Percentiles rank a stretch among this genome's conserved stretches.
phyloP scores from a whole-genome alignment of 2,888 invertebrate genomes.

The Drosophila nr. medialis region DNA sequence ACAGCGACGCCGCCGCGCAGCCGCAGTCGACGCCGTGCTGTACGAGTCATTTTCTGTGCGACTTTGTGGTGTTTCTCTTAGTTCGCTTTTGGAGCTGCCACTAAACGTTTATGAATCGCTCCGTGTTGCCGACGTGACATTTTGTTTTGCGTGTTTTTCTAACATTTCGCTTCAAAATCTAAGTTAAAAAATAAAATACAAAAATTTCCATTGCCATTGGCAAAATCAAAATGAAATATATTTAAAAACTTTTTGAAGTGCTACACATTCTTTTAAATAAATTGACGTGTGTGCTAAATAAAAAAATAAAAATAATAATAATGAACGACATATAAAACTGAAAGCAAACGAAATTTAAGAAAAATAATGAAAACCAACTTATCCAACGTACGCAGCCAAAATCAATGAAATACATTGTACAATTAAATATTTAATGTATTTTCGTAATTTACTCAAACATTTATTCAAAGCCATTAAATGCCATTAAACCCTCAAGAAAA shows the following conservation, averaged over 20 bases:
- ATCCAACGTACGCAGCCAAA: not conserved
- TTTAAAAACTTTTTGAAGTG: constrained; percentile 20
- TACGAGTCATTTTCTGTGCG: constrained; percentile 70
- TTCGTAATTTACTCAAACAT: not conserved
- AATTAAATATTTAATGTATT: constrained; percentile 1
- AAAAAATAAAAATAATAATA: not conserved
- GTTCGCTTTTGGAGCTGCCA: constrained; percentile 71
- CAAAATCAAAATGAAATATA: constrained; percentile 14
- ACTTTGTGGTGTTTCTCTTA: constrained; percentile 66
- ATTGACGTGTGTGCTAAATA: not conserved
- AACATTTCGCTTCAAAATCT: constrained; percentile 44
- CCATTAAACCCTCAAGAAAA: constrained; percentile 6
- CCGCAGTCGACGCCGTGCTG: constrained; percentile 53
- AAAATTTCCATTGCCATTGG: constrained; percentile 13
- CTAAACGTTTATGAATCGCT: constrained; percentile 60
- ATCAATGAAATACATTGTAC: not conserved
- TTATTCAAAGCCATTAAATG: not conserved
- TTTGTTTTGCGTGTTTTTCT: constrained; percentile 31
- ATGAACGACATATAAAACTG: not conserved
- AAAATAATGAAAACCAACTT: constrained; percentile 1
- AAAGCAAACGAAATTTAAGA: constrained; percentile 2
- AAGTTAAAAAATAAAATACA: constrained; percentile 19
- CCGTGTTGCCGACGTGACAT: constrained; percentile 52
- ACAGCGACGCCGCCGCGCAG: constrained; percentile 58
- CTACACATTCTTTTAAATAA: not conserved